Evolutionary conservation across 2,113 vertebrate species (phyloP).

Genomic region (Lepus americanus): DNA sequence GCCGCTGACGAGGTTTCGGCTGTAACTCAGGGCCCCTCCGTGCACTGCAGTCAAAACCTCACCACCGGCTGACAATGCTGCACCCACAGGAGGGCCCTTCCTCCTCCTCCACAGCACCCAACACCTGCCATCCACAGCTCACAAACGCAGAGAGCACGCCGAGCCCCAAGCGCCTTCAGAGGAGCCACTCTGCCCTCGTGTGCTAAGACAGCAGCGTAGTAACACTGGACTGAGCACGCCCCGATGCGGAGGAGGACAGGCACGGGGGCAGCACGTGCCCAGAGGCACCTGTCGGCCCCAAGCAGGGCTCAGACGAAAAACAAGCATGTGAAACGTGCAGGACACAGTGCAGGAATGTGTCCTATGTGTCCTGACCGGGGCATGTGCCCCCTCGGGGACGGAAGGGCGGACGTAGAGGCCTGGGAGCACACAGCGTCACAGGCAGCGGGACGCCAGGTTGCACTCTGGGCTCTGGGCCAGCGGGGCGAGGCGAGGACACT

Average conservation of each 20-base stretch:
- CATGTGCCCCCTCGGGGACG: not conserved
- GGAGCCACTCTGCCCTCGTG: no score
- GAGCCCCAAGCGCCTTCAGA: not conserved
- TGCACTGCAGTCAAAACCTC: not conserved
- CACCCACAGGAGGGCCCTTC: no score
- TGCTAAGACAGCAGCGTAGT: not conserved
- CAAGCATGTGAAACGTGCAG: not conserved
- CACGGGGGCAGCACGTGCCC: not conserved
- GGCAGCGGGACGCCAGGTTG: not conserved
- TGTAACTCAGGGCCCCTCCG: not conserved
- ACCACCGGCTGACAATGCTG: not conserved
- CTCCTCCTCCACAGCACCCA: not conserved
- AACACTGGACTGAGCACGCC: not conserved
- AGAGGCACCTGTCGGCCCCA: not conserved
- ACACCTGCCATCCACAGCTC: not conserved
- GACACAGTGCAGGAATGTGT: not conserved
- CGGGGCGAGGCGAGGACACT: accelerated
- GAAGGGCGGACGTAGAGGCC: not conserved
- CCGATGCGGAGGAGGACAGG: not conserved
- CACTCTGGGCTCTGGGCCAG: not conserved
- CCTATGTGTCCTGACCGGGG: not conserved
- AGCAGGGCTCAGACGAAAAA: not conserved
- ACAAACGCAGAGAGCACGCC: not conserved
- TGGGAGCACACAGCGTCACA: accelerated
- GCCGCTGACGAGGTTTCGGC: not conserved